These are phyloP conservation scores for Indicator maculatus DNA, from an alignment of 2,113 vertebrate species.

Conservation along the genomic window DNA sequence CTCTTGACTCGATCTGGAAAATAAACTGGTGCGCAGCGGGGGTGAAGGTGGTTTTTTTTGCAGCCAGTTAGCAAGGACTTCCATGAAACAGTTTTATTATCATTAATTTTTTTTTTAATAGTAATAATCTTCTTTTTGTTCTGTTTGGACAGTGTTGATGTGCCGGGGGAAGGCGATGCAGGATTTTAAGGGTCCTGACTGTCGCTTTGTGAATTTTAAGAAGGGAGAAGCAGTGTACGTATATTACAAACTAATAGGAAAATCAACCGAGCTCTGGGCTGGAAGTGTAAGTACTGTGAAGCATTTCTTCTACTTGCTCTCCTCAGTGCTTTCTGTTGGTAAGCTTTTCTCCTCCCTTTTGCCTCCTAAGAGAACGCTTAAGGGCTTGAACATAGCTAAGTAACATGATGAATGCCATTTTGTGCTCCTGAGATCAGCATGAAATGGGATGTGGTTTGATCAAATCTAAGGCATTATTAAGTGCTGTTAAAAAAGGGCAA, in stretches of 20 bases:
- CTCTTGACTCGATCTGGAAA: background rate
- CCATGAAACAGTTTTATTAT: background rate
- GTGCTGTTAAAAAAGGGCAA: background rate
- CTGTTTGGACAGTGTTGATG: slow-evolving; percentile 85
- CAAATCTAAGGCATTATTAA: background rate
- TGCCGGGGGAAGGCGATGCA: slow-evolving; percentile 86
- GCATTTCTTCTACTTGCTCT: background rate
- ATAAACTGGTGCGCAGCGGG: accelerated
- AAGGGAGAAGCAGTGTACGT: slow-evolving; percentile 90
- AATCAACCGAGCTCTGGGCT: slow-evolving; percentile 87
- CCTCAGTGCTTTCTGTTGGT: background rate
- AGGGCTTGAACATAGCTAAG: background rate
- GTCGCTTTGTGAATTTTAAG: slow-evolving; percentile 92
- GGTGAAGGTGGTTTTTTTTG: background rate
- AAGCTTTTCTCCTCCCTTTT: background rate
- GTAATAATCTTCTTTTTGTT: background rate
- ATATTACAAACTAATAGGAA: slow-evolving; percentile 92
- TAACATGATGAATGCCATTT: background rate
- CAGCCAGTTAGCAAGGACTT: background rate
- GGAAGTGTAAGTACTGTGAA: slow-evolving; percentile 89
- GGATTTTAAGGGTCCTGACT: slow-evolving; percentile 92
- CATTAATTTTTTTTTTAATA: background rate
- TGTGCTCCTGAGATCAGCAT: background rate
- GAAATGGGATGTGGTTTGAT: background rate
- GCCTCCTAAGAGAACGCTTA: background rate